phyloP scores from a whole-genome alignment of 2,113 vertebrate species.

The Empidonax traillii region DNA sequence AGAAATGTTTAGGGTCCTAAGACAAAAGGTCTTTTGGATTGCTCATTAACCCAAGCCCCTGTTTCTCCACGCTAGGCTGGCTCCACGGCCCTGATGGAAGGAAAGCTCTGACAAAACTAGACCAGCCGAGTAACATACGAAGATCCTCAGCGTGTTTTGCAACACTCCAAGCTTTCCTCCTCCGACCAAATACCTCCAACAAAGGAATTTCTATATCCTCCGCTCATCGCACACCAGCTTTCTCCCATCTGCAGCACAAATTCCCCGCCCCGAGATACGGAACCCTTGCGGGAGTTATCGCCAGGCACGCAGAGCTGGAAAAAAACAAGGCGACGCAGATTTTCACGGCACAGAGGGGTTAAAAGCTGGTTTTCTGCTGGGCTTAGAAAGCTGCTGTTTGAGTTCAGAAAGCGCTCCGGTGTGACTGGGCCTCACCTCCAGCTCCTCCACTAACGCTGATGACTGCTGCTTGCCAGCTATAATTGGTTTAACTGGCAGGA shows the following conservation, averaged over 20 bases:
- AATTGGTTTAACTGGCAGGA: constrained; percentile 61
- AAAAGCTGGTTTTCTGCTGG: background rate
- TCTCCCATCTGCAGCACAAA: background rate
- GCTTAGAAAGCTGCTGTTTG: background rate
- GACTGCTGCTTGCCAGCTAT: constrained; percentile 42
- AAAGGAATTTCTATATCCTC: background rate
- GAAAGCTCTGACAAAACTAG: background rate
- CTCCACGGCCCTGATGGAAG: background rate
- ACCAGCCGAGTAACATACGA: background rate
- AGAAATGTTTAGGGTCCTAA: background rate
- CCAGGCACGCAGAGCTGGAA: background rate
- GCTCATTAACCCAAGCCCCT: constrained; percentile 30
- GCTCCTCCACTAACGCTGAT: constrained; percentile 25
- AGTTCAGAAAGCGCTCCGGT: background rate
- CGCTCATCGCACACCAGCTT: background rate
- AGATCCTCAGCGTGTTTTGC: background rate
- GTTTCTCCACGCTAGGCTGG: background rate
- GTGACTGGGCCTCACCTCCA: constrained; percentile 7
- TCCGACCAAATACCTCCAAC: background rate
- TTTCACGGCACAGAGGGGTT: background rate
- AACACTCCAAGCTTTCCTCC: background rate
- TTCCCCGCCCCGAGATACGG: fast-evolving
- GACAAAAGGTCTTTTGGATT: background rate
- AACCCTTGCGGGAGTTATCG: fast-evolving
- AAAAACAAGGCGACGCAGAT: fast-evolving